Percentiles rank a stretch among this genome's conserved stretches.
Conservation (phyloP, 2,113 vertebrate species). For the Calyptomena viridis region DNA sequence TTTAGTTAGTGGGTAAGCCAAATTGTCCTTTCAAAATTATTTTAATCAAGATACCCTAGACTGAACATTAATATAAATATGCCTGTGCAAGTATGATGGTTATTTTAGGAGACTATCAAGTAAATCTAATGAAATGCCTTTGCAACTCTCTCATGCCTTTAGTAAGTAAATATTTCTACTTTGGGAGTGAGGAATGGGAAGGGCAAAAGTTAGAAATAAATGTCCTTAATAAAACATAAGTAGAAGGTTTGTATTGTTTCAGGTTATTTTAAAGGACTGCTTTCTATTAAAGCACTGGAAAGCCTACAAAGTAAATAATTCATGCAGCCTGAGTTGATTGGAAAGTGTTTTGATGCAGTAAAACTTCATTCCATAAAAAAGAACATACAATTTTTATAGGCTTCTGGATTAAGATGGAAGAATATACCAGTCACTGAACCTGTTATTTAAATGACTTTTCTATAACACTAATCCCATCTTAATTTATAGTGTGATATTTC, state of each 20-base stretch:
- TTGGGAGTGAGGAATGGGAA: neutral
- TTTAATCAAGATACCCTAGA: neutral
- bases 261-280: neutral
- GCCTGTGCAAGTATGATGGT: neutral
- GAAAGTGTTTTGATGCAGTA: neutral
- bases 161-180: neutral
- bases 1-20: neutral
- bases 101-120: neutral
- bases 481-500: neutral
- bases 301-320: neutral
- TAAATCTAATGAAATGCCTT: neutral
- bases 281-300: neutral
- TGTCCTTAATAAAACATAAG: neutral
- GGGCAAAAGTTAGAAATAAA: neutral
- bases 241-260: neutral
- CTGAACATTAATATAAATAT: neutral
- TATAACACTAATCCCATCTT: neutral
- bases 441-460: neutral
- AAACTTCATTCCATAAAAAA: neutral
- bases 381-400: neutral
- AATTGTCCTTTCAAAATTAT: neutral
- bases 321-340: neutral
- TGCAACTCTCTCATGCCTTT: neutral
- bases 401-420: neutral
- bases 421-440: neutral